Base-by-base conservation (phyloP, 2,888 invertebrate species). In the Herminia tarsipennalis region DNA sequence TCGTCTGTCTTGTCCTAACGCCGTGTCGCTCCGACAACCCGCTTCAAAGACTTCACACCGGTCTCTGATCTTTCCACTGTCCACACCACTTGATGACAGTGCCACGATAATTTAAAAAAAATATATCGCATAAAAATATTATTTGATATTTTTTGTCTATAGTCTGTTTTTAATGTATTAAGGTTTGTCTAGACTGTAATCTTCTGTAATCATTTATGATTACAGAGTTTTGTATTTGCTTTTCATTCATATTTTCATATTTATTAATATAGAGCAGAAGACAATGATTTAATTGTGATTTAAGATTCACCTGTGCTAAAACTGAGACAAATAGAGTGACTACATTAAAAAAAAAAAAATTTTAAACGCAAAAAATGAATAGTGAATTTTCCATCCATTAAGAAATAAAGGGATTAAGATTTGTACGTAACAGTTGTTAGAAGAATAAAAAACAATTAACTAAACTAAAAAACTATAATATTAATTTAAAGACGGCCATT, bases 1-100 rank as follows among this genome's bases (percentile, higher is more conserved):
- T 62, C 70, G 56, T 54, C 48, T 53, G 60, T 56, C 67, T 56
- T 78, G 79, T 78, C 73, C 81, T 80, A 73, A 70, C 75, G 73
- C 72, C 65, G 65, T 81, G 78, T 79, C 73, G 53, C 36, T 30
- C 48, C 67, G 78, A 76, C 73, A 66, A 63, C 46, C 62, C 46
- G 59, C 75, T 70, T 82, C 81, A 81, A 79, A 83, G 79, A 60
- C 22, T 40, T 38, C 40, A 28, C 43, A 50, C 63, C 43, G 56
- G 34, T 56, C 77, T 86, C 67, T 77, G 88, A 88, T 88, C 85
- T 88, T 67, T 72, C 45, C 66, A 77, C 70, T 75, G 76, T 78
- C 73, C 70, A 73, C 70, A 73, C 41, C 34, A 55, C 42, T 16
- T 30, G 67, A 49, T 67, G 67, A 67, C 68, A 67, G 66, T 37